Conservation (phyloP, 2,888 invertebrate genomes). For the Neuroscelio doddi region DNA sequence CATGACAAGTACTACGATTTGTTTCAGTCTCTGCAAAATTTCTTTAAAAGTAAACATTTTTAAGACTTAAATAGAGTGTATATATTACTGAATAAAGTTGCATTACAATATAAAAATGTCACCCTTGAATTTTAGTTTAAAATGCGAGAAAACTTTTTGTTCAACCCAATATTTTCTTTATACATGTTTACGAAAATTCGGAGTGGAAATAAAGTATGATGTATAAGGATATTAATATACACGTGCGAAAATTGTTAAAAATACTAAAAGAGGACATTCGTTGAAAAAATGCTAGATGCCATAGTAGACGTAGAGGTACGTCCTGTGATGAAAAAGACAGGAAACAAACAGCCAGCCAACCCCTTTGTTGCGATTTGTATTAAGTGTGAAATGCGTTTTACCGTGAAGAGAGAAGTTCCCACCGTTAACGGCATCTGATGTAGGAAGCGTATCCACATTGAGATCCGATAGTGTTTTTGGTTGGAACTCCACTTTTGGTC, state of each 20-base stretch:
- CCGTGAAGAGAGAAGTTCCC: conserved; percentile 76
- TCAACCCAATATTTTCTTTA: too few species aligned
- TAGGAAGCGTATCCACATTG: conserved; percentile 82
- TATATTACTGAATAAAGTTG: too few species aligned
- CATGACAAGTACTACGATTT: too few species aligned
- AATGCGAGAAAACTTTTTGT: too few species aligned
- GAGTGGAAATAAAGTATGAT: conserved; percentile 5
- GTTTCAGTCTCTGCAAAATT: too few species aligned
- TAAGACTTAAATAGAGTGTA: too few species aligned
- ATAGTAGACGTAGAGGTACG: conserved; percentile 27
- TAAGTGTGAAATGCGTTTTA: conserved; percentile 70
- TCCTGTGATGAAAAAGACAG: conserved; percentile 46
- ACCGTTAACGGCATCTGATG: conserved; percentile 78
- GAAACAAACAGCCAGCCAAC: conserved; percentile 57
- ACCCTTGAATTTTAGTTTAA: too few species aligned
- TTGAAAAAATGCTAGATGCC: conserved; percentile 30
- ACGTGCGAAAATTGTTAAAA: conserved; percentile 35
- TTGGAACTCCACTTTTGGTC: conserved; percentile 92
- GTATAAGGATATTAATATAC: conserved; percentile 18
- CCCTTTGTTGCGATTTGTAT: conserved; percentile 67
- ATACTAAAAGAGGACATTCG: conserved; percentile 27
- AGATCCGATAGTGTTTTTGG: conserved; percentile 93
- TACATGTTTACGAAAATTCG: too few species aligned
- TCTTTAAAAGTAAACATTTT: too few species aligned
- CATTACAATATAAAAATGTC: too few species aligned